Evolutionary conservation across 2,888 invertebrate genomes (phyloP), one percentile per base, ranked within the genome.

Genomic region (Pseudococcus jackbeardsleyi): DNA sequence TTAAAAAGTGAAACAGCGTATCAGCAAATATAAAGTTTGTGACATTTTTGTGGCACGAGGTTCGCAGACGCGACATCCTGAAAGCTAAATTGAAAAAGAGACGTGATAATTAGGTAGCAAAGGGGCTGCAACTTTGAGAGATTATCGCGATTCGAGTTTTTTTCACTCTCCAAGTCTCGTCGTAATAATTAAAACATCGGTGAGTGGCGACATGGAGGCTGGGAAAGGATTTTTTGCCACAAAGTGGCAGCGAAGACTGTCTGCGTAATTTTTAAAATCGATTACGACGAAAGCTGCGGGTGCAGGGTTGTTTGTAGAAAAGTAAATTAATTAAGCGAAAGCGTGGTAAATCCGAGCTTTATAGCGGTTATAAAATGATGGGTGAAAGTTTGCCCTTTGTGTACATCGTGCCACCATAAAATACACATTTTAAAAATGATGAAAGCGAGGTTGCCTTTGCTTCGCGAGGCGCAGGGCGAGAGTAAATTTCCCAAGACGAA

Each of bases 241-340:
- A 7, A 11, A 11, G 8, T 46, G 46, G 8, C 9, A 11, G 46
- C 12, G 46, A 7, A 12, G 6, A 5, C 46, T 12, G 8, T 46
- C 46, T 9, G 50, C 17, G 17, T 50, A 50, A 50, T 50, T 50
- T 50, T 50, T 50, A 33, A 50, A 50, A 50, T 17, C 12, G 50
- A 50, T 50, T 50, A 50, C 50, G 15, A 12, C 15, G 50, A 50
- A 50, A 50, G 12, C 50, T 50, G 50, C 50, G 50, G 50, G 17
- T 50, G 50, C 50, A 1, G 59, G 59, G 59, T 59, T 19, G 59
- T 72, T 72, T 72, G 26, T 72, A 26, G 68, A 72, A 72, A 72
- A 72, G 33, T 72, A 72, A 72, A 72, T 72, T 72, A 72, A 72
- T 72, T 72, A 72, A 72, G 59, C n/a, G 26, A 33, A 33, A 72